A percentile compares a stretch with the other conserved stretches of the same genome.
These are phyloP conservation scores for Falco punctatus DNA, from an alignment of 2,113 vertebrate species.

Conservation along the genomic window DNA sequence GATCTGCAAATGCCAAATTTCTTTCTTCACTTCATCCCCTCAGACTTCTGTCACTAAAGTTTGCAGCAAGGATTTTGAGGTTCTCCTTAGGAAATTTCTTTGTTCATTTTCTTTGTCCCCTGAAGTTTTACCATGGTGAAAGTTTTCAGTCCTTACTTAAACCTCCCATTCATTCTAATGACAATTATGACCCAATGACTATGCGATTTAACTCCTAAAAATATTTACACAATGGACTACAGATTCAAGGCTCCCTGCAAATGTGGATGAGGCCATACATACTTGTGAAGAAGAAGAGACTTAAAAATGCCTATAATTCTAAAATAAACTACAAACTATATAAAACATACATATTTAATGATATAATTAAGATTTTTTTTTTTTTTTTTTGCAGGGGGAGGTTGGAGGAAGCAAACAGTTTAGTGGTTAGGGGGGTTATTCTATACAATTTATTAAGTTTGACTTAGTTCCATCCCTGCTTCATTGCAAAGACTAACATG, in stretches of 20 bases:
- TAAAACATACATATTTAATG: not conserved
- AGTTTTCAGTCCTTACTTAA: not conserved
- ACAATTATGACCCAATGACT: not conserved
- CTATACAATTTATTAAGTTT: not conserved
- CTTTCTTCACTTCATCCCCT: not conserved
- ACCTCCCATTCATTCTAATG: not conserved
- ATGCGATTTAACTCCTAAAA: not conserved
- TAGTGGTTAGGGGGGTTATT: not conserved
- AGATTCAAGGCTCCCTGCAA: not conserved
- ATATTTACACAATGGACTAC: not conserved
- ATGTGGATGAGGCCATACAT: not conserved
- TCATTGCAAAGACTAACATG: not conserved
- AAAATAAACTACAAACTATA: not conserved
- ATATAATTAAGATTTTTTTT: no score
- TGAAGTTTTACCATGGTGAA: not conserved
- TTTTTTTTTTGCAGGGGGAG: no score
- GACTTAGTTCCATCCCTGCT: not conserved
- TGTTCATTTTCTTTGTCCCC: not conserved
- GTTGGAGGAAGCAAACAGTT: not conserved
- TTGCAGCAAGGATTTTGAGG: not conserved
- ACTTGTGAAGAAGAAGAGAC: not conserved
- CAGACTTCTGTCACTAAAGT: not conserved
- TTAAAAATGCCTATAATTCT: not conserved
- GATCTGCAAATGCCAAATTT: not conserved
- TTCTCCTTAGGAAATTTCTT: not conserved